Percentiles rank a stretch among this genome's conserved stretches.
Evolutionary conservation across 1,140 invertebrate species (phyloP).

Genomic region (Luehdorfia chinensis): DNA sequence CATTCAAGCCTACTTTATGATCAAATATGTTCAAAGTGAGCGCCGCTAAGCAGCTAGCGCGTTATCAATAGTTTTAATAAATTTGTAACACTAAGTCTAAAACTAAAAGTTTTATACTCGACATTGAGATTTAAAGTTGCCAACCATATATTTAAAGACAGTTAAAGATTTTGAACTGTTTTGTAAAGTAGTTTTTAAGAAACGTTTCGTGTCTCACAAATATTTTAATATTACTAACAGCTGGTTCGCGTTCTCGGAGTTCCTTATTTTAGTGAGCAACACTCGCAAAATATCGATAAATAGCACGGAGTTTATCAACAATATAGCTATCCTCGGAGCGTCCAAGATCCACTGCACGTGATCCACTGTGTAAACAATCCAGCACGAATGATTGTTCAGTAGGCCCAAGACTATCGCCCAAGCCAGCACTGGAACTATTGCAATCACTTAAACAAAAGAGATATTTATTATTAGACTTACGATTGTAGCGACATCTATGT

Average conservation of each 20-base stretch:
- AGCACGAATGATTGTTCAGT: conserved; percentile 72
- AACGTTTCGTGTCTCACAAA: neutral
- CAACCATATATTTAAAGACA: too few species aligned
- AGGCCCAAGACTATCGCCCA: conserved; percentile 73
- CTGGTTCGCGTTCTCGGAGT: conserved; percentile 68
- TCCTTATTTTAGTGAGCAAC: conserved; percentile 73
- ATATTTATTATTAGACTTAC: neutral
- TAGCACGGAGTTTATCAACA: conserved; percentile 73
- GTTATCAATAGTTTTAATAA: too few species aligned
- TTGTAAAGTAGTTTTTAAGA: neutral
- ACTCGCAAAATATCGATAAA: conserved; percentile 77
- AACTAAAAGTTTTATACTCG: too few species aligned
- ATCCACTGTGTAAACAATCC: conserved; percentile 72
- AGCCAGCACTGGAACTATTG: conserved; percentile 64
- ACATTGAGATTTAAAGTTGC: too few species aligned
- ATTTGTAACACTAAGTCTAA: too few species aligned
- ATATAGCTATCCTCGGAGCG: conserved; percentile 72
- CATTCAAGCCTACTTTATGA: too few species aligned
- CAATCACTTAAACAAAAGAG: conserved; percentile 54
- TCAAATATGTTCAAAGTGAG: too few species aligned
- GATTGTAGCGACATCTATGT: too few species aligned
- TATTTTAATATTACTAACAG: conserved; percentile 49
- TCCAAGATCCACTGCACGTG: conserved; percentile 78
- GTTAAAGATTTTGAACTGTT: too few species aligned
- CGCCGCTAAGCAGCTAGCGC: too few species aligned